Base-by-base conservation (phyloP, 2,797 vertebrate species). In the Brachyalestes nurse region DNA sequence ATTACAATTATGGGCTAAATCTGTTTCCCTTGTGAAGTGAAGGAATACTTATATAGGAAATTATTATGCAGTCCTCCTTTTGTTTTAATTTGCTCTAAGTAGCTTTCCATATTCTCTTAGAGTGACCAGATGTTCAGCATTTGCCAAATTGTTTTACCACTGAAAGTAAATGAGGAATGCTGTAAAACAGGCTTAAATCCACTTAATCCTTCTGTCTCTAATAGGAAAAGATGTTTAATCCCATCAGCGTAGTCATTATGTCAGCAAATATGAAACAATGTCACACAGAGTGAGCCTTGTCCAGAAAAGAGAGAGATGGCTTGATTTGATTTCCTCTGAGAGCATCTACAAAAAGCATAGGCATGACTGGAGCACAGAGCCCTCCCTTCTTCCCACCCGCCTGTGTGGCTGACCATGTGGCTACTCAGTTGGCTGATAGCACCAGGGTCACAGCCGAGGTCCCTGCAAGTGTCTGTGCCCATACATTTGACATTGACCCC, bases 41-140 rank as follows among this genome's bases (percentile, higher is more conserved):
- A 88, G 86, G 89, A 93, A 90, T 90, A 87, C 88, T 90, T 91
- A 93, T 90, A 88, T 90, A 86, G 89, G 86, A 91, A 92, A 94
- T 92, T 90, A 92, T 94, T 94, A 93, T 77, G 74, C 85, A 67
- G 87, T 89, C 87, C 89, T 89, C 90, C 90, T 93, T 94, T 94
- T 91, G 89, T 94, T 94, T 93, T 92, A 92, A 95, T 94, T 93
- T 92, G 71, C 90, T 90, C 89, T 93, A 93, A 94, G 92, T 94
- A 91, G 92, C 91, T 93, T 93, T 91, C 85, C 88, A 89, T 89
- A 89, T 93, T 93, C 90, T 89, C 83, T 88, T 85, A 78, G 90
- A 93, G 88, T 93, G 93, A 92, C 93, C 94, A 95, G 93, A 94
- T 94, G 94, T 94, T 94, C 90, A 87, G 73, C 87, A 91, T 92